Base-by-base conservation (phyloP, 2,113 vertebrate genomes). In the Periophthalmus modestus region DNA sequence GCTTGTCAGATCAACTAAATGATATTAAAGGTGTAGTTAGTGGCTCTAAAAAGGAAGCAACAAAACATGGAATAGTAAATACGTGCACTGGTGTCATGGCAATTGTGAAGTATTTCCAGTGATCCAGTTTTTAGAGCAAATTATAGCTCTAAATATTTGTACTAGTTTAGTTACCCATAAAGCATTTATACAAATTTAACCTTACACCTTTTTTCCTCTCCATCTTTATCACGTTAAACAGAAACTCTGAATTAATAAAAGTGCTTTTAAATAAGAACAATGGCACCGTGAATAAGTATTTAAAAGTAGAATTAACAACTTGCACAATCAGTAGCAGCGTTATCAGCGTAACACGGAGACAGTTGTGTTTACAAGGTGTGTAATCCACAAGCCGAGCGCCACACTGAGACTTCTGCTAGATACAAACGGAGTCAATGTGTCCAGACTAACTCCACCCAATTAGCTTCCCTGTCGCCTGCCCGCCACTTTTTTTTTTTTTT, bases 361-460 rank as follows among this genome's bases (percentile, higher is more conserved):
- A 83, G 72, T 83, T 82, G 48, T 80, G 81, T 86, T 84, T 79
- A 28, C 15, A 33, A 73, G 68, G 77, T 85, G 85, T 87, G 65
- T 82, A 34, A 72, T 15, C 24, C 18, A 24, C 43, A 66, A 78
- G 83, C 73, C 79, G 72, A 72, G 80, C 75, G 63, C 46, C 4
- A 3, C 1, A 11, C 33, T 73, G 52, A 74, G 23, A 74, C 69
- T 67, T 69, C 50, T 54, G 69, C 4, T 21, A 0, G 63, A 81
- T 39, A 28, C 71, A 59, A 70, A 33, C 59, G 62, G 78, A 86
- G 85, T 82, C 87, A 80, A 81, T 55, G 11, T 61, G 81, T 89
- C 84, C 82, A 92, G 90, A 92, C 88, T 52, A 82, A 79, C 90
- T 86, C 85, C 87, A 87, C 89, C 87, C 88, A 75, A 83, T 88